Evolutionary conservation across 2,888 invertebrate species (phyloP).

Genomic region (Halictus ligatus): DNA sequence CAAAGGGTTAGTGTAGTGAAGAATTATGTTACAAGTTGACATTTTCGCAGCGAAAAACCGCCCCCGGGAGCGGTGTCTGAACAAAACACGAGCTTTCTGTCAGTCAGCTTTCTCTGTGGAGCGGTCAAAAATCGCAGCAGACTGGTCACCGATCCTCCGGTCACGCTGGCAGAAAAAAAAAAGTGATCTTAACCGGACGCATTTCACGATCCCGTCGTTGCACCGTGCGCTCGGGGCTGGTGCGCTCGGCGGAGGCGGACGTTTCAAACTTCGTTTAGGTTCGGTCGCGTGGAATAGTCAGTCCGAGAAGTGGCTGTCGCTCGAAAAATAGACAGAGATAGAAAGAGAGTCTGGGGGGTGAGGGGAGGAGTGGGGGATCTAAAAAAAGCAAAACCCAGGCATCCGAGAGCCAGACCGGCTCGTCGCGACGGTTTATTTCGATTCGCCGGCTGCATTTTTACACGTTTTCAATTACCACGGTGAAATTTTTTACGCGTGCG

Average conservation of each 20-base stretch:
- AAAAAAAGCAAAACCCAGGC: background rate
- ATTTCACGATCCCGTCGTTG: conserved; percentile 12
- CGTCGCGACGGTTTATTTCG: conserved; percentile 21
- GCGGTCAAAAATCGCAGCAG: background rate
- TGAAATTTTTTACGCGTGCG: conserved; percentile 47
- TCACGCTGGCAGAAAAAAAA: background rate
- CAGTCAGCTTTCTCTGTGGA: background rate
- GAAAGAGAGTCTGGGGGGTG: too few species aligned
- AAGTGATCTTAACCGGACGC: background rate
- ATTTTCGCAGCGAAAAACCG: too few species aligned
- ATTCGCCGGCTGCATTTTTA: conserved; percentile 37
- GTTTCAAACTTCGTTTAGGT: conserved; percentile 26
- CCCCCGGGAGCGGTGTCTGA: too few species aligned
- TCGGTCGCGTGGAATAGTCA: background rate
- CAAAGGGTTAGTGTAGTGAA: too few species aligned
- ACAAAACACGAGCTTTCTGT: background rate
- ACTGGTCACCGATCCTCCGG: background rate
- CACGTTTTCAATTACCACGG: conserved; percentile 54
- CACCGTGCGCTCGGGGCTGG: background rate
- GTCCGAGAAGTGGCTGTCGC: conserved; percentile 13
- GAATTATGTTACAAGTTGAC: too few species aligned
- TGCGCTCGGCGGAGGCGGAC: too few species aligned
- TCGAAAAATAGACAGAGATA: background rate
- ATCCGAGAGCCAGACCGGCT: conserved; percentile 6
- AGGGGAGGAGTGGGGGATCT: too few species aligned